Conservation (phyloP, 2,888 invertebrate species). For the Baccha elongata region DNA sequence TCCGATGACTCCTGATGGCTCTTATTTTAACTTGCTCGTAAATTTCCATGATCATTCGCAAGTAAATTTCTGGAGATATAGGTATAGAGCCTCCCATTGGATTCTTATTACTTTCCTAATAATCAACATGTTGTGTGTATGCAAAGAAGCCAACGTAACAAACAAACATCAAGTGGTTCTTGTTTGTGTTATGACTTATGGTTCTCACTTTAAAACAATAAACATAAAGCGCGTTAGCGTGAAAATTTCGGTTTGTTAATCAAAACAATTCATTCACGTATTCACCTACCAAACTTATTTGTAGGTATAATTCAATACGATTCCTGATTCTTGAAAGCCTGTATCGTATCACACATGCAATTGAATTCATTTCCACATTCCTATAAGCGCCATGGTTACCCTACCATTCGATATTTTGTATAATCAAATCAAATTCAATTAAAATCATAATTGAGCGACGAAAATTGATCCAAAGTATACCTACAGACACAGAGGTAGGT, state of each 20-base stretch:
- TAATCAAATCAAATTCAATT: slow-evolving; percentile 31
- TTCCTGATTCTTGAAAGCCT: background rate
- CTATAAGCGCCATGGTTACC: slow-evolving; percentile 10
- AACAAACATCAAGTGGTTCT: no score
- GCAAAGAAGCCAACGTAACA: no score
- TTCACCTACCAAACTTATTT: no score
- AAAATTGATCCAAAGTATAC: background rate
- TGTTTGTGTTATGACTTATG: no score
- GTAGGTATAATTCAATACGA: background rate
- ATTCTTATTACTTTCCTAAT: no score
- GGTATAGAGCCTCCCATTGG: no score
- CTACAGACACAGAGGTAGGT: background rate
- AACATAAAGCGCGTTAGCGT: slow-evolving; percentile 30
- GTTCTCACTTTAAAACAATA: slow-evolving; percentile 19
- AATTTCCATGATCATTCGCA: no score
- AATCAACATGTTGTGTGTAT: no score
- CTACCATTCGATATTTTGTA: slow-evolving; percentile 16
- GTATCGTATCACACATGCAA: slow-evolving; percentile 7
- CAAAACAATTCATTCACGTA: background rate
- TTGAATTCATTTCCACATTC: slow-evolving; percentile 10
- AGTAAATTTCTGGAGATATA: no score
- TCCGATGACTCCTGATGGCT: no score
- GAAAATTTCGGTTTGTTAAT: slow-evolving; percentile 48
- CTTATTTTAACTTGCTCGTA: no score
- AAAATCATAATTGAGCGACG: slow-evolving; percentile 38